Percentiles rank a stretch among this genome's conserved stretches.
These are phyloP conservation scores for Thinocorus orbignyianus DNA, from an alignment of 2,113 vertebrate genomes.

Conservation along the genomic window DNA sequence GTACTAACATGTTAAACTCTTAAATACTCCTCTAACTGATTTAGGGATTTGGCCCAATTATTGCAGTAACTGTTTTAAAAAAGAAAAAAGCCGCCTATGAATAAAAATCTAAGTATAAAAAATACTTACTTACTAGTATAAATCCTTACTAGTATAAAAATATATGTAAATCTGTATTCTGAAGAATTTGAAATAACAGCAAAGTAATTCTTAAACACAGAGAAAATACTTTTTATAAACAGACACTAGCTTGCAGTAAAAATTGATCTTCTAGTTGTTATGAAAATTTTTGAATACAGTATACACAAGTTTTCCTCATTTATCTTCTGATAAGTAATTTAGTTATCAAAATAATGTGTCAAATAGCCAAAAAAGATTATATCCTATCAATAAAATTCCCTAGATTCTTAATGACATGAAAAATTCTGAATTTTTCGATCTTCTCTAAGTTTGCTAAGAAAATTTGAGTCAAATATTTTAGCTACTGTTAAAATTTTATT, in stretches of 20 bases:
- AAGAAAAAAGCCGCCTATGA: not conserved
- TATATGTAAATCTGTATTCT: not conserved
- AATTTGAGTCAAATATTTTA: not conserved
- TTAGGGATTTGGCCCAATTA: not conserved
- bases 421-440: not conserved
- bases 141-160: no score
- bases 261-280: not conserved
- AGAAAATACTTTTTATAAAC: not conserved
- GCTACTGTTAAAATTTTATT: not conserved
- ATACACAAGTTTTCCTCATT: not conserved
- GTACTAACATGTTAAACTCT: not conserved
- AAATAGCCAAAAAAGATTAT: not conserved
- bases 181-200: not conserved
- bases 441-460: not conserved
- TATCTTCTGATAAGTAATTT: not conserved
- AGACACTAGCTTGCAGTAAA: not conserved
- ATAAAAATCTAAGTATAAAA: not conserved
- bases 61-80: not conserved
- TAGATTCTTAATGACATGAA: not conserved
- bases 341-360: not conserved
- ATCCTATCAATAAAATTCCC: not conserved
- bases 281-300: not conserved
- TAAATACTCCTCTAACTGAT: not conserved
- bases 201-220: not conserved
- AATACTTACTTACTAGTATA: no score